A percentile compares a stretch with the other conserved stretches of the same genome.
phyloP scores from a whole-genome alignment of 2,888 invertebrate species.

The Bellardia bayeri region DNA sequence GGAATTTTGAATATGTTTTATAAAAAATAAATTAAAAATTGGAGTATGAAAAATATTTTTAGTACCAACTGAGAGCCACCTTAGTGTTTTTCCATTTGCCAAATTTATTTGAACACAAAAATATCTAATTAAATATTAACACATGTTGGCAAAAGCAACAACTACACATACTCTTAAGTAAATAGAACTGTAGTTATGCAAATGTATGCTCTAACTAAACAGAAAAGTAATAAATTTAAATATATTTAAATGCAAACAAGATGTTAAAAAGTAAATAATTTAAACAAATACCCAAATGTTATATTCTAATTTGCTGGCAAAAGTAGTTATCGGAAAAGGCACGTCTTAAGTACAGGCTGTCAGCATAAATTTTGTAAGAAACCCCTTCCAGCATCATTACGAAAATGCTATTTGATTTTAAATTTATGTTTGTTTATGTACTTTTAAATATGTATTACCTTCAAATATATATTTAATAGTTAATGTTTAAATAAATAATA shows the following conservation, averaged over 20 bases:
- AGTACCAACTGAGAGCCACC: no score
- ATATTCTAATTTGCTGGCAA: no score
- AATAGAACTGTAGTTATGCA: not conserved
- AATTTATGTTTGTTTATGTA: not conserved
- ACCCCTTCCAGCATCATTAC: not conserved
- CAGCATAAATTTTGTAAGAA: not conserved
- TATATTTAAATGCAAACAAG: not conserved
- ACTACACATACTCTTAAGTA: not conserved
- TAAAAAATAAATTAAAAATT: no score
- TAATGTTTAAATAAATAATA: not conserved
- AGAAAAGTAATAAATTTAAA: slow-evolving; percentile 34
- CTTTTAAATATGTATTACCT: not conserved
- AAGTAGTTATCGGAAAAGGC: not conserved
- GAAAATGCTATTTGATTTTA: not conserved
- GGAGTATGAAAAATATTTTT: no score
- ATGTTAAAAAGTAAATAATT: not conserved
- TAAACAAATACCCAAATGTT: not conserved
- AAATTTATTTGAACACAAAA: slow-evolving; percentile 8
- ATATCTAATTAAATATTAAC: slow-evolving; percentile 45
- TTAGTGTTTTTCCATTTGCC: not conserved
- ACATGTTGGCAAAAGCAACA: not conserved
- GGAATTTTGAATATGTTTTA: no score
- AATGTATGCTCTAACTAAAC: not conserved
- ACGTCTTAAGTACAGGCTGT: not conserved
- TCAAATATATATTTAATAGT: not conserved